Evolutionary conservation across 2,797 vertebrate genomes (phyloP).

Genomic region (Trematomus bernacchii): DNA sequence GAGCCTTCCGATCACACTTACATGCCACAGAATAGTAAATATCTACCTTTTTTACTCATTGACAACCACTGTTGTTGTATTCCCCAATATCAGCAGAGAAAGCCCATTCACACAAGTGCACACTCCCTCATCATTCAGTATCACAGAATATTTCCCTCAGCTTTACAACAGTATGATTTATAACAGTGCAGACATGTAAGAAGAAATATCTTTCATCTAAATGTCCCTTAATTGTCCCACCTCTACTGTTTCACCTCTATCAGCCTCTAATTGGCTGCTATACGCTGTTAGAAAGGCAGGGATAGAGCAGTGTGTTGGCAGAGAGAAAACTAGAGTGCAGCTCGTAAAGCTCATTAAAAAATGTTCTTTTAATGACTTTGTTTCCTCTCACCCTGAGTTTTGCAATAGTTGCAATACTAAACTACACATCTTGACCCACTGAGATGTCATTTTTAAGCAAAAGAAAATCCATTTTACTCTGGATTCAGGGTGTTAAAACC

Average conservation of each 20-base stretch:
- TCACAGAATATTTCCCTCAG: conserved; percentile 55
- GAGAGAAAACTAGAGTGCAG: conserved; percentile 9
- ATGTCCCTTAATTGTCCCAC: conserved; percentile 35
- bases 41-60: not conserved
- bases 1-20: not conserved
- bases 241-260: conserved; percentile 28
- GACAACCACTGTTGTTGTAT: conserved; percentile 25
- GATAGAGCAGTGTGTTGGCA: conserved; percentile 23
- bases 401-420: not conserved
- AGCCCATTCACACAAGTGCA: conserved; percentile 49
- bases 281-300: conserved; percentile 25
- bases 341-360: conserved; percentile 46
- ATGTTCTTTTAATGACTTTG: conserved; percentile 20
- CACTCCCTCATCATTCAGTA: conserved; percentile 62
- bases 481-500: too few relatives aligned
- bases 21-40: not conserved
- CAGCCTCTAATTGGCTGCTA: conserved; percentile 57
- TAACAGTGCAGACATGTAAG: conserved; percentile 21
- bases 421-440: conserved; percentile 16
- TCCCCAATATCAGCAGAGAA: conserved; percentile 27
- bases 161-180: conserved; percentile 52
- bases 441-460: not conserved
- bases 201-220: conserved; percentile 39
- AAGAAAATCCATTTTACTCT: too few relatives aligned
- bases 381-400: conserved; percentile 10